Evolutionary conservation across 2,113 vertebrate genomes (phyloP).

Genomic region (Reinhardtius hippoglossoides): DNA sequence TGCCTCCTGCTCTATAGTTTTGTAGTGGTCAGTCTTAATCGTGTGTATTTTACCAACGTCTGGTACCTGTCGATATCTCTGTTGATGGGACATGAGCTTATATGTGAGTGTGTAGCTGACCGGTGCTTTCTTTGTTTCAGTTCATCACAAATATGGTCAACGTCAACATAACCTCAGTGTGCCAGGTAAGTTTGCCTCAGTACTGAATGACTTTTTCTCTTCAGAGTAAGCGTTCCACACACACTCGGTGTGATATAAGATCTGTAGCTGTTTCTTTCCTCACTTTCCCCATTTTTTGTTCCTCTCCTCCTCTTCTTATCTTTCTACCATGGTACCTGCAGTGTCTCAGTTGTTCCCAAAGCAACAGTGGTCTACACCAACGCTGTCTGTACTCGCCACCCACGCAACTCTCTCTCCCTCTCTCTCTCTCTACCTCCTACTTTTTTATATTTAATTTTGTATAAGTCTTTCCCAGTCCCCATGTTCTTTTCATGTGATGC

Average conservation of each 20-base stretch:
- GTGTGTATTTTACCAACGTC: not conserved
- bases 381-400: slow-evolving; percentile 79
- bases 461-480: not conserved
- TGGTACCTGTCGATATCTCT: not conserved
- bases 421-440: slow-evolving; percentile 27
- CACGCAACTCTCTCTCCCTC: slow-evolving; percentile 70
- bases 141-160: slow-evolving; percentile 88
- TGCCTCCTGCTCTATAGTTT: not conserved
- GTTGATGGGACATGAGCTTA: not conserved
- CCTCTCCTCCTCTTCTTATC: slow-evolving; percentile 33
- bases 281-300: not conserved
- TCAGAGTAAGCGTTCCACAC: not conserved
- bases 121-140: slow-evolving; percentile 80
- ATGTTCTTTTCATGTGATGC: not conserved
- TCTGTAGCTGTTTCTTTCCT: not conserved
- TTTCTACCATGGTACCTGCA: slow-evolving; percentile 70
- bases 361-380: slow-evolving; percentile 83
- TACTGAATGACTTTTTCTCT: not conserved
- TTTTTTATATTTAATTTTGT: slow-evolving; percentile 17
- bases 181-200: slow-evolving; percentile 84
- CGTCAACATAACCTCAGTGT: slow-evolving; percentile 89
- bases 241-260: not conserved
- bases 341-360: slow-evolving; percentile 81
- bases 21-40: not conserved
- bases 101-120: not conserved